A percentile compares a stretch with the other conserved stretches of the same genome.
phyloP scores from a whole-genome alignment of 2,113 vertebrate species.

The Thymallus thymallus region DNA sequence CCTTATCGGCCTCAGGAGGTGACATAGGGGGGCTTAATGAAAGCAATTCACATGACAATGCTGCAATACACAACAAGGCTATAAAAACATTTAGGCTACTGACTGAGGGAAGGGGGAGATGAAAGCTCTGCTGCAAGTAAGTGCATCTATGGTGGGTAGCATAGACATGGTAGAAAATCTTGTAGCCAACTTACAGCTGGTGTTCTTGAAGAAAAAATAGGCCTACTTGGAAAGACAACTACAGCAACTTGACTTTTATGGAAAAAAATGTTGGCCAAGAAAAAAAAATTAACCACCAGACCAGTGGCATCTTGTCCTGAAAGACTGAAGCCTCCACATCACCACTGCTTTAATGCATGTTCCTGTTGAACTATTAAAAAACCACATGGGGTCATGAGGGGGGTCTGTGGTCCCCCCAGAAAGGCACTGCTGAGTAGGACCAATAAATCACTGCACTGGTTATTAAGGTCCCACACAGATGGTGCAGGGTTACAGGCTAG shows the following conservation, averaged over 20 bases:
- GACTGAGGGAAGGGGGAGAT: neutral
- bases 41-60: slow-evolving; percentile 28
- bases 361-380: slow-evolving; percentile 73
- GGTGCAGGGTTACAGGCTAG: neutral
- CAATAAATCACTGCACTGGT: slow-evolving; percentile 68
- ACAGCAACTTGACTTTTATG: neutral
- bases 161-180: too few species aligned
- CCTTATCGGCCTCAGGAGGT: slow-evolving; percentile 48
- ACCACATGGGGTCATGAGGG: slow-evolving; percentile 42
- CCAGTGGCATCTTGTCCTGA: slow-evolving; percentile 11
- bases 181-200: too few species aligned
- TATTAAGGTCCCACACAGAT: slow-evolving; percentile 63
- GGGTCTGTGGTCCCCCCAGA: slow-evolving; percentile 44
- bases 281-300: slow-evolving; percentile 4
- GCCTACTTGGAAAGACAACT: too few species aligned
- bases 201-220: too few species aligned
- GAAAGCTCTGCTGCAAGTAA: neutral
- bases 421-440: slow-evolving; percentile 64
- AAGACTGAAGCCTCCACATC: slow-evolving; percentile 37
- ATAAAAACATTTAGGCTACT: slow-evolving; percentile 31
- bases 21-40: slow-evolving; percentile 18
- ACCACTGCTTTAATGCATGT: slow-evolving; percentile 36
- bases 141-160: too few species aligned
- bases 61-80: slow-evolving; percentile 18
- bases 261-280: neutral